These are phyloP conservation scores for Virgularia gustaviana DNA, from an alignment of 92 coral and sea anemone genomes.

Conservation along the genomic window DNA sequence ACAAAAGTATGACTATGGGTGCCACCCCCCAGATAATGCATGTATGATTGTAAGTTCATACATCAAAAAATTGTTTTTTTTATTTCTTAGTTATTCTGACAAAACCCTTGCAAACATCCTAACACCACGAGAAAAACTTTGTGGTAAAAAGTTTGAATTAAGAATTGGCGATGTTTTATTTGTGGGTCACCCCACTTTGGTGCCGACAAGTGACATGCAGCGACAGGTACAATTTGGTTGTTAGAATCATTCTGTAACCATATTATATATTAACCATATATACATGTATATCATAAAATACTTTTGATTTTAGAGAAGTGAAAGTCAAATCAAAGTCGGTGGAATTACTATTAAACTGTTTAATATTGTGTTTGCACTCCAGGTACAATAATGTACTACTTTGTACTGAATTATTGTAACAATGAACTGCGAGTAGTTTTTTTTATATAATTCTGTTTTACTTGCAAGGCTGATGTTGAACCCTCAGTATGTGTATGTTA, in stretches of 20 bases:
- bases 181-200: constrained; percentile 87
- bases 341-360: constrained; percentile 91
- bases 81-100: constrained; percentile 71
- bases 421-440: background rate
- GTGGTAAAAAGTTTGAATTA: constrained; percentile 86
- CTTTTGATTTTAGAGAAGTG: constrained; percentile 58
- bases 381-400: constrained; percentile 66
- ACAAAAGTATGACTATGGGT: too few species aligned
- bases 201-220: constrained; percentile 39
- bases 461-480: constrained; percentile 73
- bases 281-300: background rate
- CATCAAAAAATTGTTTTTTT: too few species aligned
- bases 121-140: constrained; percentile 82
- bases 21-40: too few species aligned
- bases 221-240: too few species aligned
- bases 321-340: constrained; percentile 55
- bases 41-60: too few species aligned
- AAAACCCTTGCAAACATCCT: constrained; percentile 88
- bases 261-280: background rate
- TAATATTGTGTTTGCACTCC: constrained; percentile 87
- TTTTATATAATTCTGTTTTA: background rate
- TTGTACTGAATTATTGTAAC: background rate
- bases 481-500: constrained; percentile 75
- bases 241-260: background rate
- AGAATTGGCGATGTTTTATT: constrained; percentile 90